Evolutionary conservation across 2,113 vertebrate genomes (phyloP).

Genomic region (Kryptolebias marmoratus): DNA sequence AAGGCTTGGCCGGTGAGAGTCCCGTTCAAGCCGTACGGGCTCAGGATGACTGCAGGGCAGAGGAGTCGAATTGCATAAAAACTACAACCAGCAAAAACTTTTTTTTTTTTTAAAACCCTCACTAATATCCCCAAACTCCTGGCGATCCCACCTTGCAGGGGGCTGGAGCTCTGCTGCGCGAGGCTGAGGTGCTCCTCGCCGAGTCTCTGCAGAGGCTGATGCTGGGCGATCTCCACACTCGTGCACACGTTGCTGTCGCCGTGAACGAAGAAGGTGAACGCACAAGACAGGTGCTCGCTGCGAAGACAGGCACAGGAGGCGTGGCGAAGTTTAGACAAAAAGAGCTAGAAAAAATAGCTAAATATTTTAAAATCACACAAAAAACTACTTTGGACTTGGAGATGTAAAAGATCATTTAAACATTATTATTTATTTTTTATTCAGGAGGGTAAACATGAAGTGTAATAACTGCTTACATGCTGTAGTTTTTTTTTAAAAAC

Average conservation of each 20-base stretch:
- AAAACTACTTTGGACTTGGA: not conserved
- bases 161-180: slow-evolving; percentile 92
- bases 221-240: slow-evolving; percentile 98
- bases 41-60: slow-evolving; percentile 89
- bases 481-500: too few species aligned
- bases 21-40: slow-evolving; percentile 96
- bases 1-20: slow-evolving; percentile 97
- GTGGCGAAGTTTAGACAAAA: not conserved
- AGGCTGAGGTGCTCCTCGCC: slow-evolving; percentile 94
- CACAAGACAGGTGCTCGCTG: slow-evolving; percentile 97
- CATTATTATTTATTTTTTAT: too few species aligned
- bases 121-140: not conserved
- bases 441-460: too few species aligned
- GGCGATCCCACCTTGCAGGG: slow-evolving; percentile 88
- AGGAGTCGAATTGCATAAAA: not conserved
- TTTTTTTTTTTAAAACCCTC: not conserved
- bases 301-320: slow-evolving; percentile 14
- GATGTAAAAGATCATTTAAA: too few species aligned
- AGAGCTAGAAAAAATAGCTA: not conserved
- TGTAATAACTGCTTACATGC: too few species aligned
- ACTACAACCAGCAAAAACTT: not conserved
- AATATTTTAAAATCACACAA: not conserved
- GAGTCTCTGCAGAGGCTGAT: slow-evolving; percentile 95
- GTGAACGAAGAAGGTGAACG: slow-evolving; percentile 98
- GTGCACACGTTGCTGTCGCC: slow-evolving; percentile 99